These are phyloP conservation scores for Emmelina monodactyla DNA, from an alignment of 2,888 invertebrate genomes.

Conservation along the genomic window DNA sequence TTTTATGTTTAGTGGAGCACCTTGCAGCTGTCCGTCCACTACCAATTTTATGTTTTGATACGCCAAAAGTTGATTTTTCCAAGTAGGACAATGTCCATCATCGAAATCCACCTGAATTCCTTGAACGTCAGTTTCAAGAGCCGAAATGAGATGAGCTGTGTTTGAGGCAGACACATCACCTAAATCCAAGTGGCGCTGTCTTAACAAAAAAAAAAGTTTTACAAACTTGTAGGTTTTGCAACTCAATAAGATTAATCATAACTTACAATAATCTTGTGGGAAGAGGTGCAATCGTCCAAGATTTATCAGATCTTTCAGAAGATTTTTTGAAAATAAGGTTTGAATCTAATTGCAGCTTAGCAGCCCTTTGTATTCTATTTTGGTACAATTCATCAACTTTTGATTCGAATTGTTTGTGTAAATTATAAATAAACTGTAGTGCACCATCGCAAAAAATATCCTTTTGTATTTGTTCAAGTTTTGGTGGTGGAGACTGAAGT, in stretches of 20 bases:
- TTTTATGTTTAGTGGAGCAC: constrained; percentile 53
- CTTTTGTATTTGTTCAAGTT: constrained; percentile 60
- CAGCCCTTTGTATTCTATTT: constrained; percentile 38
- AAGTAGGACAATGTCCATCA: constrained; percentile 77
- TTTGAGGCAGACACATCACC: constrained; percentile 73
- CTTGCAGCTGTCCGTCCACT: constrained; percentile 55
- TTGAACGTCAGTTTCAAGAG: constrained; percentile 63
- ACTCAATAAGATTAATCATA: constrained; percentile 5
- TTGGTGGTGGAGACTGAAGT: constrained; percentile 57
- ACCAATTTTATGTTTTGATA: constrained; percentile 67
- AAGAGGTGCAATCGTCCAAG: constrained; percentile 69
- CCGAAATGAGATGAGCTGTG: constrained; percentile 60
- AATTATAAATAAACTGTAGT: constrained; percentile 59
- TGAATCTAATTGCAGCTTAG: constrained; percentile 26
- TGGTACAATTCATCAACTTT: constrained; percentile 53
- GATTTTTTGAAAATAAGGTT: constrained; percentile 47
- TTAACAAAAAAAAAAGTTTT: constrained; percentile 18
- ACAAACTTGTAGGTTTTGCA: background rate
- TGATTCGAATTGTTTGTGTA: constrained; percentile 56
- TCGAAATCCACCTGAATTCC: constrained; percentile 74
- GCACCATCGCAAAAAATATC: constrained; percentile 65
- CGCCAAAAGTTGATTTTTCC: constrained; percentile 72
- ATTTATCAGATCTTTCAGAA: constrained; percentile 37
- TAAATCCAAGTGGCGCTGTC: constrained; percentile 69
- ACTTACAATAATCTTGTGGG: constrained; percentile 60